Base-by-base conservation (phyloP, 2,888 invertebrate species). In the Odontomyia ornata region DNA sequence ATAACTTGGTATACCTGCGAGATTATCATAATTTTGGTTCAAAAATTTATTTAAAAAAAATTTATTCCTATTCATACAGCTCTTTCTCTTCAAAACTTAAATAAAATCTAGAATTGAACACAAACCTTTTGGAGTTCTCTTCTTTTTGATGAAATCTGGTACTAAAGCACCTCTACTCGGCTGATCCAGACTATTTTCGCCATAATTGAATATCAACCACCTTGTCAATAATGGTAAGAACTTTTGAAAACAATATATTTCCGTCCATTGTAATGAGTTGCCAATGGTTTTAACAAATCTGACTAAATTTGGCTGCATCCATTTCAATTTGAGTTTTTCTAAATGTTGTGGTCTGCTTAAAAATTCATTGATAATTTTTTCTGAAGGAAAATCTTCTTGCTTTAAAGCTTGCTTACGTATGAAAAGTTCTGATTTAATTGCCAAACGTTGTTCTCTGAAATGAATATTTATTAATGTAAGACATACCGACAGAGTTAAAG, bases 241-340 rank as follows among this genome's bases (percentile, higher is more conserved):
- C 84, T 95, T 95, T 82, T 92, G 91, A 80, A 94, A 91, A 52
- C 92, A 89, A 83, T 95, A 95, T 36, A 91, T 88, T 82, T 92
- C 91, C 1, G 91, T 89, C 95, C 95, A 95, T 80, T 90, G 89
- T 73, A 95, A 84, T 81, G 92, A 90, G 77, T 87, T 88, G 0
- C 88, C 88, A 86, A 93, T 90, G 80, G 93, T 89, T 85, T 90
- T 90, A 81, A 93, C 87, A 86, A 95, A 94, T 83, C 91, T 89
- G 13, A 90, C 87, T 65, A 94, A 83, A 85, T 92, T 90, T 0
- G 95, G 95, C 80, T 89, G 89, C 4, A 88, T 89, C 90, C 92
- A 92, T 72, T 86, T 85, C 23, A 92, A 87, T 80, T 91, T 83
- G 25, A 91, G 82, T 75, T 88, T 86, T 1, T 91, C 88, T 15